phyloP scores from a whole-genome alignment of 2,797 vertebrate genomes.

The Cetoscarus ocellatus region DNA sequence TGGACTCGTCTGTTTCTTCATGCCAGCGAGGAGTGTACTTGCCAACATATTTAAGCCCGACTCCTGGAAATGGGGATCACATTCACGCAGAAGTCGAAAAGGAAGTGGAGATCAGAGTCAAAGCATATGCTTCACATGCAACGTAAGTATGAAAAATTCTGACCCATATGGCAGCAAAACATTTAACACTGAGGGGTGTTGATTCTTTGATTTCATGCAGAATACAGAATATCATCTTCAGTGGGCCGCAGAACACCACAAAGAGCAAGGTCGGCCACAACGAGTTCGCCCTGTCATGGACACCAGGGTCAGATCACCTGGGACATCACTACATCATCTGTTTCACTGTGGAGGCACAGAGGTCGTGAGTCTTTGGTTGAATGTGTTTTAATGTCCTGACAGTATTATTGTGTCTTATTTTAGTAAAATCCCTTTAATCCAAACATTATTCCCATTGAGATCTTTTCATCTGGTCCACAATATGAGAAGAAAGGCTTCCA shows the following conservation, averaged over 20 bases:
- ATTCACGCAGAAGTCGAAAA: constrained; percentile 52
- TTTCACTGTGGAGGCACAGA: constrained; percentile 54
- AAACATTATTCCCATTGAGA: no score
- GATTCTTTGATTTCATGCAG: constrained; percentile 28
- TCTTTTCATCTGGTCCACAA: no score
- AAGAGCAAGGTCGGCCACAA: constrained; percentile 14
- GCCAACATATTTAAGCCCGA: constrained; percentile 66
- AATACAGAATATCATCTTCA: constrained; percentile 48
- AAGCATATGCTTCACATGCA: constrained; percentile 50
- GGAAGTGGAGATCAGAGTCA: constrained; percentile 67
- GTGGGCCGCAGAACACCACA: constrained; percentile 56
- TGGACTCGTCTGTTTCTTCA: constrained; percentile 64
- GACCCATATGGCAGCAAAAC: no score
- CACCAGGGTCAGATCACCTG: constrained; percentile 38
- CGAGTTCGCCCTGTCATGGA: constrained; percentile 58
- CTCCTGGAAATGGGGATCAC: constrained; percentile 52
- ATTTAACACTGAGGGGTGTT: background rate
- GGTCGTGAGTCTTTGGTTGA: constrained; percentile 28
- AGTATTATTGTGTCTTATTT: background rate
- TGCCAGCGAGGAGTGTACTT: constrained; percentile 69
- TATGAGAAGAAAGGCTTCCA: no score
- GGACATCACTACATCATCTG: constrained; percentile 63
- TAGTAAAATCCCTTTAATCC: background rate
- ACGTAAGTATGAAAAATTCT: constrained; percentile 36
- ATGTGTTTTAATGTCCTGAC: no score